phyloP scores from a whole-genome alignment of 1,140 invertebrate genomes.

The Ceratoteleas bidentatus region DNA sequence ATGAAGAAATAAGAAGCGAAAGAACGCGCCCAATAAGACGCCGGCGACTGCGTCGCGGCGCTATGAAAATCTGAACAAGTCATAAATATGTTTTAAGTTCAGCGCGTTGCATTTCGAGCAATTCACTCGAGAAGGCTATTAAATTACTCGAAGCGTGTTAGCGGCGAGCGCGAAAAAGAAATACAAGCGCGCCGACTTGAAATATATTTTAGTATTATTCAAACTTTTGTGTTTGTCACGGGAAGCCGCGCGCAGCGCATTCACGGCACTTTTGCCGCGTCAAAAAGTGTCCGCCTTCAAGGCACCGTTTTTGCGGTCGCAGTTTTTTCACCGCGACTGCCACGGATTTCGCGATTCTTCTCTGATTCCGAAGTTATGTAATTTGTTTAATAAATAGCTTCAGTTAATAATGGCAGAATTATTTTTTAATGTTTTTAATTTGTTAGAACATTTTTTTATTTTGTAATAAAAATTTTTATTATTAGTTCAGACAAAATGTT shows the following conservation, averaged over 20 bases:
- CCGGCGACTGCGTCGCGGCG: constrained; percentile 24
- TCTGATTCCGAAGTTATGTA: too few relatives aligned
- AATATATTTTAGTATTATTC: constrained; percentile 52
- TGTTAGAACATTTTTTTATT: too few relatives aligned
- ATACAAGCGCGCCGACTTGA: constrained; percentile 31
- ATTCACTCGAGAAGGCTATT: constrained; percentile 55
- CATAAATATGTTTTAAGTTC: constrained; percentile 57
- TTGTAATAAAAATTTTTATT: too few relatives aligned
- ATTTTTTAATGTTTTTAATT: too few relatives aligned
- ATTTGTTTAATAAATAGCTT: too few relatives aligned
- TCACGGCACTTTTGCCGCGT: constrained; percentile 11
- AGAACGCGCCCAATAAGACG: constrained; percentile 20
- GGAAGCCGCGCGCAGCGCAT: constrained; percentile 11
- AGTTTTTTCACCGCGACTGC: too few relatives aligned
- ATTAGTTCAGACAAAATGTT: too few relatives aligned
- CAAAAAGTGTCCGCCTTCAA: not conserved
- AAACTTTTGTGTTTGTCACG: constrained; percentile 44
- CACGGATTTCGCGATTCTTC: too few relatives aligned
- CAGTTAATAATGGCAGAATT: too few relatives aligned
- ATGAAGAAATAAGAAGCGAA: constrained; percentile 24
- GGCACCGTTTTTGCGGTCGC: too few relatives aligned
- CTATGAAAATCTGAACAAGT: constrained; percentile 54
- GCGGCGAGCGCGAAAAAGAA: constrained; percentile 43
- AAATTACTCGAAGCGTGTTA: constrained; percentile 54
- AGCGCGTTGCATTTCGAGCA: constrained; percentile 49